These are phyloP conservation scores for Resseliella maxima DNA, from an alignment of 2,888 invertebrate species.

Conservation along the genomic window DNA sequence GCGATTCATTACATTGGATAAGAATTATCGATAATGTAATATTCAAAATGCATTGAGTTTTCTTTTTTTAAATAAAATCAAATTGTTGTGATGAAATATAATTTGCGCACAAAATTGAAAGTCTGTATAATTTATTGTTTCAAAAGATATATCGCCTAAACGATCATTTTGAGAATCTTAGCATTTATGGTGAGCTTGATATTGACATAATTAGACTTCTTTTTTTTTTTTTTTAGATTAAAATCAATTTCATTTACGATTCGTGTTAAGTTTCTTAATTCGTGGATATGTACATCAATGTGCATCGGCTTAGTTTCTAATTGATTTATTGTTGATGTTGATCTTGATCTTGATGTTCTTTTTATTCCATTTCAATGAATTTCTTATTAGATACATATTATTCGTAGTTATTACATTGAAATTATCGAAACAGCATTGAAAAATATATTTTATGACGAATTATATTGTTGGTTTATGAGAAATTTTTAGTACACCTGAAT, in stretches of 20 bases:
- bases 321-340: background rate
- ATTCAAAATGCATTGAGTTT: too few relatives aligned
- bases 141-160: background rate
- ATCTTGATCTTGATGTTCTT: background rate
- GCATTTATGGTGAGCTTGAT: too few relatives aligned
- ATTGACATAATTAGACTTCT: too few relatives aligned
- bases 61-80: too few relatives aligned
- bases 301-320: conserved; percentile 20
- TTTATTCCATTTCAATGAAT: background rate
- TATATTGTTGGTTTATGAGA: background rate
- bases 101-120: too few relatives aligned
- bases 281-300: conserved; percentile 25
- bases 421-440: background rate
- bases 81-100: too few relatives aligned
- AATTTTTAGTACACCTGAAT: conserved; percentile 18
- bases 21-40: too few relatives aligned
- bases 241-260: conserved; percentile 28
- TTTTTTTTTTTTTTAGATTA: background rate
- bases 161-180: background rate
- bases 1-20: too few relatives aligned
- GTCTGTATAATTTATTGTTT: background rate
- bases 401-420: conserved; percentile 23
- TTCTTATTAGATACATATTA: background rate
- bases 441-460: conserved; percentile 37
- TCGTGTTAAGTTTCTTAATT: background rate